Base-by-base conservation (phyloP, 2,888 invertebrate genomes). In the Corythucha ciliata region DNA sequence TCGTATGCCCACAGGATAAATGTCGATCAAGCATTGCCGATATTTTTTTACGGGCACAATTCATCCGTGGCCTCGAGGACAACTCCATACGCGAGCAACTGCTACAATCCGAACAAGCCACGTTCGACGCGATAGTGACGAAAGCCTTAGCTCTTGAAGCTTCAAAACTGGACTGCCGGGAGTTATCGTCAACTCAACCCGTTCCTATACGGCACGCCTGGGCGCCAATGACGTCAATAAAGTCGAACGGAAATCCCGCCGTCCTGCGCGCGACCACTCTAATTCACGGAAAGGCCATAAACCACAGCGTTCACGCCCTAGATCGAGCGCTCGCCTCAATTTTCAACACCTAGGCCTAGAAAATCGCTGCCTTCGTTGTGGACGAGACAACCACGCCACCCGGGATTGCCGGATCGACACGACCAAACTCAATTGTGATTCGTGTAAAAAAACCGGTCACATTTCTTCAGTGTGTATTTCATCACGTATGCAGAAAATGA, bases 61-160 rank as follows among this genome's bases (percentile, higher is more conserved):
- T 48, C n/a, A 48, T 48, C 20, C 36, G 48, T 4, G 48, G 48
- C 6, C 7, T 48, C 4, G 16, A 32, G 1, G 48, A 48, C 18
- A 24, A 48, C 14, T 7, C 37, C 10, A 48, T 48, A 22, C 25
- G 39, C 2, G 39, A 48, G 20, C 3, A 6, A n/a, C 3, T 48
- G 8, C 20, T 48, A 12, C 48, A 48, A 21, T 36, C 21, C 24
- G 36, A 25, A 5, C 3, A 22, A 5, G 18, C 29, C 4, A 37
- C 16, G 27, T 48, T 48, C 21, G 39, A 48, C n/a, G 37, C 26
- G 2, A 48, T 48, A 27, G 10, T 29, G 3, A 18, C 24, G 21
- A 48, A 48, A 16, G 48, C 48, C 4, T n/a, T 37, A 4, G 48
- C 48, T 4, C 6, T 48, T n/a, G 48, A 48, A 14, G 48, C 48